These are phyloP conservation scores for Baccha elongata DNA, from an alignment of 2,888 invertebrate genomes.

Conservation along the genomic window DNA sequence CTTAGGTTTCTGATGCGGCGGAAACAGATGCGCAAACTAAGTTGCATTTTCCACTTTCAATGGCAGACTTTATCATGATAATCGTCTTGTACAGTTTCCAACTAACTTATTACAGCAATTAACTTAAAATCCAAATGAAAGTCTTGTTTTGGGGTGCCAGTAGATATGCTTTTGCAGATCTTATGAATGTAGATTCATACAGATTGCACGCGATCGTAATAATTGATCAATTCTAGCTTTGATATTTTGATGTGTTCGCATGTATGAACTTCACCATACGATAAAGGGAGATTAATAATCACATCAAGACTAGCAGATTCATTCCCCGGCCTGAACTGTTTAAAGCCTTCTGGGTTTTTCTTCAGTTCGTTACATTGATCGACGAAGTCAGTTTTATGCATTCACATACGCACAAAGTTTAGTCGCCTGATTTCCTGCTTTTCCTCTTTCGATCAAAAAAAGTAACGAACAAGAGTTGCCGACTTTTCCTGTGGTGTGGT, in stretches of 20 bases:
- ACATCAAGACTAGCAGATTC: background rate
- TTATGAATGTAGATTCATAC: slow-evolving; percentile 16
- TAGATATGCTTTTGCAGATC: background rate
- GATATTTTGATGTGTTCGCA: too few species aligned
- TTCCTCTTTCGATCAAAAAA: slow-evolving; percentile 25
- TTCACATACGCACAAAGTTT: too few species aligned
- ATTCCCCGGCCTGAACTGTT: background rate
- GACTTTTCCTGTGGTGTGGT: slow-evolving; percentile 17
- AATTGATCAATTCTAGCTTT: slow-evolving; percentile 35
- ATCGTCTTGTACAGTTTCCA: too few species aligned
- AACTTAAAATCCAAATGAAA: slow-evolving; percentile 23
- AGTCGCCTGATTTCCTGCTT: slow-evolving; percentile 40
- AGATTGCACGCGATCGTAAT: slow-evolving; percentile 31
- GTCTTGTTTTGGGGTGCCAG: slow-evolving; percentile 18
- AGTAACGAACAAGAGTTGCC: slow-evolving; percentile 1
- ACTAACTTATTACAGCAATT: slow-evolving; percentile 13
- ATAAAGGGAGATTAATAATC: slow-evolving; percentile 27
- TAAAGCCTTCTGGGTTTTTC: slow-evolving; percentile 7
- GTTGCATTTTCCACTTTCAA: background rate
- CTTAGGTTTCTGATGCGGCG: background rate
- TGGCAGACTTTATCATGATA: background rate
- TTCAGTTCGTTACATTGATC: slow-evolving; percentile 9
- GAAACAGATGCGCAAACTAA: background rate
- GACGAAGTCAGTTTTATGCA: too few species aligned
- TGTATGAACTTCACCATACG: too few species aligned